Evolutionary conservation across 2,888 invertebrate species (phyloP), one percentile per base, ranked within the genome.

Genomic region (Myopa testacea): DNA sequence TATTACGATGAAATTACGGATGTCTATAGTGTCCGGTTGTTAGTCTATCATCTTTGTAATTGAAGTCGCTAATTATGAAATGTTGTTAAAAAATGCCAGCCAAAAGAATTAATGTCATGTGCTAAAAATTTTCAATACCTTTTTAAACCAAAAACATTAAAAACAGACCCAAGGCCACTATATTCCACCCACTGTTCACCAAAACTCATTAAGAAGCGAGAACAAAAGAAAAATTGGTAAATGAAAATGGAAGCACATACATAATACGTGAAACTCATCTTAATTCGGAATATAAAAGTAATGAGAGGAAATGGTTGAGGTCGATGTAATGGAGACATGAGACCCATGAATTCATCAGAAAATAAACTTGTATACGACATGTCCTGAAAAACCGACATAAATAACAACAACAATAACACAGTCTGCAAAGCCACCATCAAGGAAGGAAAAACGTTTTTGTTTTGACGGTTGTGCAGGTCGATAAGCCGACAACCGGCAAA

Each of bases 381-480:
- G 26, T 12, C 16, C 26, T 14, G 34, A 65, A 65, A 34, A 26
- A 4, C 37, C 12, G 34, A 12, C 3, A 4, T 12, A 10, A 65
- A 34, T 34, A 37, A 63, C 6, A 69, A 69, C n/a, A 3, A 19
- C 63, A 63, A 63, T 26, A 26, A 26, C 34, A 26, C 19, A 19
- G 19, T 10, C 10, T 5, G 12, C n/a, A 63, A 63, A 63, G 12
- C 19, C 12, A 6, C 63, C 5, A n/a, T 10, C 14, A 26, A 26
- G 26, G 26, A 1, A 26, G 26, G 26, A 1, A 26, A 26, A 26
- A 26, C 26, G 4, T 16, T 75, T 85, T 84, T 84, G 84, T 85
- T 85, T 83, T 85, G 84, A 83, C 85, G 83, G 80, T 78, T 81
- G 26, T 26, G 75, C 78, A 78, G 81, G 80, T 85, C 26, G 26